These are phyloP conservation scores for Calliopum simillimum DNA, from an alignment of 2,888 invertebrate species.

Conservation along the genomic window DNA sequence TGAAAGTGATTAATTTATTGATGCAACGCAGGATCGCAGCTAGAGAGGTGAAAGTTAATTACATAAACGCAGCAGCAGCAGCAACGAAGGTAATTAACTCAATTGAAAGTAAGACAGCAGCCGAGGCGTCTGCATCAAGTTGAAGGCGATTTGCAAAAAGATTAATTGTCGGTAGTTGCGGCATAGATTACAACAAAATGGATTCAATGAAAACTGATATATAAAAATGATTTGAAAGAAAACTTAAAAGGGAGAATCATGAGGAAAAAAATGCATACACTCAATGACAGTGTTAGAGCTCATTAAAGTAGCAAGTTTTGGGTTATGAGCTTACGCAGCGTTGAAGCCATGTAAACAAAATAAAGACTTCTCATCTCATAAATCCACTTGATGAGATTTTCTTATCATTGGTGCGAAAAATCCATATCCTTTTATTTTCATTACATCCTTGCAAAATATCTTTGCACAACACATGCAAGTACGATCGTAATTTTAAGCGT, in stretches of 20 bases:
- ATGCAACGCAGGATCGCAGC: conserved; percentile 20
- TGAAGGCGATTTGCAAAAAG: not conserved
- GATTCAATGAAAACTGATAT: not conserved
- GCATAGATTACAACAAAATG: not conserved
- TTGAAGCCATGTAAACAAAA: conserved; percentile 56
- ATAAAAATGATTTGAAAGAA: not conserved
- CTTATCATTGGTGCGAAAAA: conserved; percentile 44
- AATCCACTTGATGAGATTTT: conserved; percentile 60
- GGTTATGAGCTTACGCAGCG: conserved; percentile 39
- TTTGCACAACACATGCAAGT: conserved; percentile 30
- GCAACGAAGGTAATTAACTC: conserved; percentile 21
- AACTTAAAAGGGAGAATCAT: no score
- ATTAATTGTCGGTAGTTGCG: not conserved
- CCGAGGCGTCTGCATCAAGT: not conserved
- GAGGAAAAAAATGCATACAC: no score
- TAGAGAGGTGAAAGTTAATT: conserved; percentile 16
- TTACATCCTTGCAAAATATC: not conserved
- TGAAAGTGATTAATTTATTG: conserved; percentile 33
- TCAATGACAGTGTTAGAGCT: conserved; percentile 26
- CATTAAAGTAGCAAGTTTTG: conserved; percentile 45
- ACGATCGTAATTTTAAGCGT: conserved; percentile 61
- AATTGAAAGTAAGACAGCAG: conserved; percentile 9
- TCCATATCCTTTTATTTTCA: conserved; percentile 16
- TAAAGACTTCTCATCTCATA: conserved; percentile 61
- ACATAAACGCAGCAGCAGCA: conserved; percentile 10